Base-by-base conservation (phyloP, 2,888 invertebrate genomes). In the Chorisops tibialis region DNA sequence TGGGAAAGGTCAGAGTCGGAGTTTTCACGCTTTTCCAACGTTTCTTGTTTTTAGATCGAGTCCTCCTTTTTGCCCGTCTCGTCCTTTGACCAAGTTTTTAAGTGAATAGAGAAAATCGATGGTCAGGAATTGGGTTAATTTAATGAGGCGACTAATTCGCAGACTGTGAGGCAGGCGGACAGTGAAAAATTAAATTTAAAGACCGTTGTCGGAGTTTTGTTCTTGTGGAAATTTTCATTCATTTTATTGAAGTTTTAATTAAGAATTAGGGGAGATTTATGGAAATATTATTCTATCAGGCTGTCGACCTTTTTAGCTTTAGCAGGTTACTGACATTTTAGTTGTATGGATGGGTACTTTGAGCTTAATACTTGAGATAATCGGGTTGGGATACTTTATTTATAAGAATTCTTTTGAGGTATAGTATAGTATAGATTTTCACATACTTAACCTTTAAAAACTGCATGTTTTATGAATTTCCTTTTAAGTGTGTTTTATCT, bases 111-210 rank as follows among this genome's bases (percentile, higher is more conserved):
- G 18, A 30, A 64, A 65, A 65, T 65, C 64, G 60, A 65, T 65
- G 50, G 48, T 58, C 59, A 65, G 59, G 59, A 64, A 65, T 62
- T 65, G 62, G 64, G 64, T 65, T 65, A 65, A 65, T 65, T 65
- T 62, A 56, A 60, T 62, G 58, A 62, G 58, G 41, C 48, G 56
- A 48, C 49, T 59, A 59, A 59, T 59, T 59, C 45, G 56, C 43
- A 43, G 56, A 45, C 30, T 22, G 4, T 38, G 56, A 30, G 19
- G 18, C 35, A 37, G 14, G 30, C 37, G 30, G 50, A 37, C 24
- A n/a, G 24, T n/a, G n/a, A 16, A 56, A 24, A 6, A 56, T 56
- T 43, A 19, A 56, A 56, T 56, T 56, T 43, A 24, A 24, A 24
- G 24, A 24, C 24, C 24, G 24, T 24, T 4, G 24, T 7, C 4